Conservation (phyloP, 2,113 vertebrate genomes). For the Pantherophis guttatus region DNA sequence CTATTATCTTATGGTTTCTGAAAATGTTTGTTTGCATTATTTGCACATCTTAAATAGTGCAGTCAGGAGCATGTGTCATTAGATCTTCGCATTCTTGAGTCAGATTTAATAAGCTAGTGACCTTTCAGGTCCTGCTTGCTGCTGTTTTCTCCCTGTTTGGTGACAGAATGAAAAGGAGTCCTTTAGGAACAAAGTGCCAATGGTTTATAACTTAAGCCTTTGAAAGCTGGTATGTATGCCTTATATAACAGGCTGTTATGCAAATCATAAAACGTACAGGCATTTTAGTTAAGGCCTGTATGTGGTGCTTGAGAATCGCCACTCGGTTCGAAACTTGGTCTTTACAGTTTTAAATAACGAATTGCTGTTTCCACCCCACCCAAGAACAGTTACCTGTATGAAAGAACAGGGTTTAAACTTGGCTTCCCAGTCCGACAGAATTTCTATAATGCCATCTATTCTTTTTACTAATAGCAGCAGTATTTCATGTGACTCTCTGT, state of each 20-base stretch:
- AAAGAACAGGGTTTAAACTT: background rate
- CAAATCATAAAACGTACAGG: background rate
- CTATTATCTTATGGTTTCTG: background rate
- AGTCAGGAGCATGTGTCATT: background rate
- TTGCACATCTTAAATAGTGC: background rate
- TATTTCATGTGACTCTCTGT: background rate
- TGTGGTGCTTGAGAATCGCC: background rate
- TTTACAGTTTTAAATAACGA: background rate
- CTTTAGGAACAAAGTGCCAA: background rate
- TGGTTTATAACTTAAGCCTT: background rate
- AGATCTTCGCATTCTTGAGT: background rate
- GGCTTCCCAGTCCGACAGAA: background rate
- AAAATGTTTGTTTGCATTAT: background rate
- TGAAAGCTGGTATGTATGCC: background rate
- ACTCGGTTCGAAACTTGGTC: background rate
- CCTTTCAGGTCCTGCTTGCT: background rate
- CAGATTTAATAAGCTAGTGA: background rate
- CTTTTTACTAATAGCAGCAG: background rate
- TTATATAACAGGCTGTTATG: constrained; percentile 9
- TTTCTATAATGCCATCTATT: background rate
- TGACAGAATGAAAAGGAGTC: background rate
- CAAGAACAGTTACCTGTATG: background rate
- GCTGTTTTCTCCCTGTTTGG: background rate
- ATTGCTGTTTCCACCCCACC: background rate
- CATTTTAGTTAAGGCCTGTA: constrained; percentile 2